Base-by-base conservation (phyloP, 1,140 invertebrate genomes). In the Leptinotarsa lineolata region DNA sequence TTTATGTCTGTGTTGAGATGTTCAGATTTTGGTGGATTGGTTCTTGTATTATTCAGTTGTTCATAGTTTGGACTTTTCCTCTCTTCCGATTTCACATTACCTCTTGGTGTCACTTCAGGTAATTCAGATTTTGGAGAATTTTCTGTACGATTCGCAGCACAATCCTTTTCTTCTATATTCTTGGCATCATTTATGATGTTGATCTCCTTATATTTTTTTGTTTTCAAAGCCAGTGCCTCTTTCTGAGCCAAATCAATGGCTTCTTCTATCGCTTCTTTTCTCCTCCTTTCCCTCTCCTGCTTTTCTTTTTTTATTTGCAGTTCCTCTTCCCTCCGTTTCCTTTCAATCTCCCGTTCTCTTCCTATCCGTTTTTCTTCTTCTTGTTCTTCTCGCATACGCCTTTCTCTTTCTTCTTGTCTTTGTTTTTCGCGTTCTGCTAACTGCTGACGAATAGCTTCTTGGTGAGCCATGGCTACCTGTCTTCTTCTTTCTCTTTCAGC, bases 401-500 rank as follows among this genome's bases (percentile, higher is more conserved):
- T 86, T 79, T 91, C 88, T 59, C 86, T 88, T 81, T 93, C 92
- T 80, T 92, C 90, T 79, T 88, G 88, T 12, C 88, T 86, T 48
- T 86, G 85, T 77, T 86, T 87, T 78, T 93, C 90, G 66, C 89
- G 87, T 80, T 92, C 92, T 82, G 92, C 91, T 46, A 93, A 84
- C 79, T 94, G 92, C 80, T 88, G 88, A 74, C 91, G 87, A 74
- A 94, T 92, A 13, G 91, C 91, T 58, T 88, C 89, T 81, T 93
- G 92, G 69, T 92, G 86, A 80, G 92, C 91, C 74, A 92, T 78
- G 15, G 92, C 92, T 82, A 91, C 90, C 71, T 91, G 88, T 58
- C 92, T 85, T 81, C 88, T 90, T 70, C 85, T 85, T 84, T 93
- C 91, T 68, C 91, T 85, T 83, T 92, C 90, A 15, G 90, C 89